These are phyloP conservation scores for Geophilus truncorum DNA, from an alignment of 2,888 invertebrate species.

Conservation along the genomic window DNA sequence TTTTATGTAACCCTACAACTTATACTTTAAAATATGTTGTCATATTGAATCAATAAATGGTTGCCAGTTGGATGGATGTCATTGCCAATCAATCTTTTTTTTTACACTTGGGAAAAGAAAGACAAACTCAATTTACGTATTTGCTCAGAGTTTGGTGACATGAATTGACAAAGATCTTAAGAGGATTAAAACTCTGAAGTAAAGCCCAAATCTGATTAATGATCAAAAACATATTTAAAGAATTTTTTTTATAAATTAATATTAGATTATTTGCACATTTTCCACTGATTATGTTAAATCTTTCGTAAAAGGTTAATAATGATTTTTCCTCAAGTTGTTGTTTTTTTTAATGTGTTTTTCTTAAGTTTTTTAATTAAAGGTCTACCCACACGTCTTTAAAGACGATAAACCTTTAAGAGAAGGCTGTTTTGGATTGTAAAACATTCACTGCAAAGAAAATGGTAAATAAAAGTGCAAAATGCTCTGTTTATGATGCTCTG, in stretches of 20 bases:
- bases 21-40: background rate
- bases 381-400: background rate
- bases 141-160: background rate
- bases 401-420: background rate
- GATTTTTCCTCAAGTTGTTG: no score
- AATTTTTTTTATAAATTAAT: background rate
- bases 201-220: background rate
- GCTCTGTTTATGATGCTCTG: background rate
- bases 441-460: background rate
- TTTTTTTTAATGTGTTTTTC: background rate
- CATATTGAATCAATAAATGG: background rate
- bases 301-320: no score
- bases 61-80: background rate
- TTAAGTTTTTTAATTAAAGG: background rate
- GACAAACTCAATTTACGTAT: background rate
- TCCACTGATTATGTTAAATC: no score
- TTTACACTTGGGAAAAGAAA: background rate
- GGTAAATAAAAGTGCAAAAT: background rate
- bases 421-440: background rate
- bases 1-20: no score
- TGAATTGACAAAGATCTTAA: background rate
- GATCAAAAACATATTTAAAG: background rate
- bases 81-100: background rate
- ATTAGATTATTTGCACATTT: background rate
- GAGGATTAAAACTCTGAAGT: background rate